phyloP scores from a whole-genome alignment of 2,797 vertebrate genomes.

The Sebastes iracundus region DNA sequence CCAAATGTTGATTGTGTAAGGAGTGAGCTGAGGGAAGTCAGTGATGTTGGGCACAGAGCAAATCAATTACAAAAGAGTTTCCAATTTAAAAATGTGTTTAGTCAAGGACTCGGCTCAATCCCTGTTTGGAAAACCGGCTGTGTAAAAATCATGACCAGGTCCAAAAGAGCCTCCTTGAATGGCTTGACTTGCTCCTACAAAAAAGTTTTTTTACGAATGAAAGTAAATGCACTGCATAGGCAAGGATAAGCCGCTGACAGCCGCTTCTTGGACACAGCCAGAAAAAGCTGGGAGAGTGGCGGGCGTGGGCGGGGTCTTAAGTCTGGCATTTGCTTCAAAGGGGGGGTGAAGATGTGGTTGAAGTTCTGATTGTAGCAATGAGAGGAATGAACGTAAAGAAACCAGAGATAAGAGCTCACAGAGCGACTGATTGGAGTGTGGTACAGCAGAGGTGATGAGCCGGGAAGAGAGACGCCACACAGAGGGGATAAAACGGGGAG shows the following conservation, averaged over 20 bases:
- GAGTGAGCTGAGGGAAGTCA: not conserved
- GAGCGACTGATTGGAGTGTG: constrained; percentile 77
- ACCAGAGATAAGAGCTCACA: constrained; percentile 58
- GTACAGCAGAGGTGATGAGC: constrained; percentile 66
- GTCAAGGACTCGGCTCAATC: constrained; percentile 14
- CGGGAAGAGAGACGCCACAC: constrained; percentile 70
- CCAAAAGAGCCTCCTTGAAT: constrained; percentile 41
- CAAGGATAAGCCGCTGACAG: constrained; percentile 62
- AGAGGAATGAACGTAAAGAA: constrained; percentile 56
- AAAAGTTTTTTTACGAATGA: constrained; percentile 45
- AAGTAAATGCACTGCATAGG: constrained; percentile 79
- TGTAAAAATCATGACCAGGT: constrained; percentile 26
- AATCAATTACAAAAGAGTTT: not conserved
- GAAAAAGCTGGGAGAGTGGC: constrained; percentile 40
- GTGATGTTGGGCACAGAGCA: not conserved
- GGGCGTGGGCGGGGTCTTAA: constrained; percentile 28
- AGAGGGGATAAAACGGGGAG: constrained; percentile 31
- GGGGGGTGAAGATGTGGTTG: constrained; percentile 17
- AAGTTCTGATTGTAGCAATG: constrained; percentile 64
- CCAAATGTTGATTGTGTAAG: not conserved
- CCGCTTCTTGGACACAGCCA: constrained; percentile 53
- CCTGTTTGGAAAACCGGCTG: constrained; percentile 24
- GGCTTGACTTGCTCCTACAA: constrained; percentile 44
- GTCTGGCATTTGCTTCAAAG: constrained; percentile 58
- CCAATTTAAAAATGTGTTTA: not conserved